These are phyloP conservation scores for Sinopyrophorus schimmeli DNA, from an alignment of 2,888 invertebrate species.

Conservation along the genomic window DNA sequence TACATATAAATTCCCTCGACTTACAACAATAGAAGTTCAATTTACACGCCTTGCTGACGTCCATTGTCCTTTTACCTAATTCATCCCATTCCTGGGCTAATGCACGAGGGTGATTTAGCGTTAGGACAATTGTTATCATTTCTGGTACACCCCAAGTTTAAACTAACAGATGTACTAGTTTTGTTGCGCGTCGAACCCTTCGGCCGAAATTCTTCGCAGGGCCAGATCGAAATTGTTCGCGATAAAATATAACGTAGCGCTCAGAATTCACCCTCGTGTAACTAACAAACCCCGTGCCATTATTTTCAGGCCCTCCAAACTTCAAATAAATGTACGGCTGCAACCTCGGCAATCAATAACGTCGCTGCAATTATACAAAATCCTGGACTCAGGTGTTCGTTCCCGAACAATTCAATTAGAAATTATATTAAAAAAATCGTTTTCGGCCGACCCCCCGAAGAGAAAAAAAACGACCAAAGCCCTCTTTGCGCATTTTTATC, in stretches of 20 bases:
- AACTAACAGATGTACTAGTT: constrained; percentile 24
- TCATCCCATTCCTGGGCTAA: constrained; percentile 45
- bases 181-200: too few species aligned
- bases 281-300: constrained; percentile 39
- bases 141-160: constrained; percentile 15
- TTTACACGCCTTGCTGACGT: constrained; percentile 50
- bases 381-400: constrained; percentile 47
- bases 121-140: constrained; percentile 30
- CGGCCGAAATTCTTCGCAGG: too few species aligned
- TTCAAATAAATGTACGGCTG: constrained; percentile 47
- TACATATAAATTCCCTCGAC: constrained; percentile 44
- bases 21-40: constrained; percentile 45
- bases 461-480: too few species aligned
- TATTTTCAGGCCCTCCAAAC: constrained; percentile 40
- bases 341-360: constrained; percentile 48
- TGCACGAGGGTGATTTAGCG: constrained; percentile 40
- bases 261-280: too few species aligned
- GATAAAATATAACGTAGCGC: too few species aligned
- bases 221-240: too few species aligned
- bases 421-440: constrained; percentile 16
- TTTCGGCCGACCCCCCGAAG: too few species aligned
- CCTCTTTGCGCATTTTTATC: too few species aligned
- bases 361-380: constrained; percentile 47
- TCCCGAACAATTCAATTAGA: constrained; percentile 37
- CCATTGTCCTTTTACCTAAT: constrained; percentile 45